Conservation (phyloP, 2,888 invertebrate species). For the Ellobium chinense region DNA sequence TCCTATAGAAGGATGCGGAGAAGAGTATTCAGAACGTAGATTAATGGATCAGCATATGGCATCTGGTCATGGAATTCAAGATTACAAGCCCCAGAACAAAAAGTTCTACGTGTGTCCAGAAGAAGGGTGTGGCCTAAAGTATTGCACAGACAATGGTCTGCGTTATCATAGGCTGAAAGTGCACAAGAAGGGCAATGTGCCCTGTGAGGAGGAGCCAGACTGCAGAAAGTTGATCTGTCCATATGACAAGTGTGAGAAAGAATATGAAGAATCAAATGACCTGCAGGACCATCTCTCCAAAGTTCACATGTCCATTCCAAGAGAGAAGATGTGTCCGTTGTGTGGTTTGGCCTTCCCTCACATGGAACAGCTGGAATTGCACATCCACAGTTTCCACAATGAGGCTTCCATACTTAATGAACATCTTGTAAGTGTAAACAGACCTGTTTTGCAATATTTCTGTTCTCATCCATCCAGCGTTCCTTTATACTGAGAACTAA, state of each 20-base stretch:
- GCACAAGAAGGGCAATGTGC: constrained; percentile 5
- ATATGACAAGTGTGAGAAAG: constrained; percentile 30
- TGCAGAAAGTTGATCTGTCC: constrained; percentile 31
- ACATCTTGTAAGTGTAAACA: constrained; percentile 25
- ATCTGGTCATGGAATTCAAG: constrained; percentile 23
- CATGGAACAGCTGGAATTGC: constrained; percentile 25
- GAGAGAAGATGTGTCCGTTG: constrained; percentile 39
- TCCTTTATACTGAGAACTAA: no score
- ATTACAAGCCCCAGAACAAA: constrained; percentile 10
- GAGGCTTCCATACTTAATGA: constrained; percentile 31
- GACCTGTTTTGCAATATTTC: no score
- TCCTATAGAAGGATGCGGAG: constrained; percentile 29
- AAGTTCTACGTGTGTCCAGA: constrained; percentile 24
- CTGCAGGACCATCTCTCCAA: constrained; percentile 33
- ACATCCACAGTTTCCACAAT: constrained; percentile 13
- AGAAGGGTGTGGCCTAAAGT: constrained; percentile 35
- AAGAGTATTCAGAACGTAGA: constrained; percentile 26
- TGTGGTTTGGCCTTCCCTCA: constrained; percentile 38
- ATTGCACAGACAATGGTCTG: constrained; percentile 30
- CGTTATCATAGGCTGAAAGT: constrained; percentile 32
- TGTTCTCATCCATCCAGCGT: no score
- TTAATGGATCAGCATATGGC: constrained; percentile 29
- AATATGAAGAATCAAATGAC: constrained; percentile 17
- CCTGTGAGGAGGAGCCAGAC: not conserved
- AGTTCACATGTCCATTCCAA: constrained; percentile 35